Evolutionary conservation across 2,797 vertebrate genomes (phyloP), one percentile per base, ranked within the genome.

Genomic region (Amblyopsis hoosieri): DNA sequence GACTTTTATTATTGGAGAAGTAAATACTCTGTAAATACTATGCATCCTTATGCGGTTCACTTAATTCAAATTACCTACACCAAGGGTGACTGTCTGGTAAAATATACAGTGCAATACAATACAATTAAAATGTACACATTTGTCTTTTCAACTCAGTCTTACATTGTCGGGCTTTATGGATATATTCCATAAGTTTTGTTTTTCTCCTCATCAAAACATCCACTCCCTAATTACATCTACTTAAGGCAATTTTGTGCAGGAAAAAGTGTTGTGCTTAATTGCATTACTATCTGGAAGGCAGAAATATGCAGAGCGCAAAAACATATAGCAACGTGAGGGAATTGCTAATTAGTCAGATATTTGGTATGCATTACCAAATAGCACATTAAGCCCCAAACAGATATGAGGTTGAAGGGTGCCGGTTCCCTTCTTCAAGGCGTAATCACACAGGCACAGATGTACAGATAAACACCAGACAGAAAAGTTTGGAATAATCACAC

Each of bases 221-320:
- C 79, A 65, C 79, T 82, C 78, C 72, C 85, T 91, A 91, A 91
- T 91, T 91, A 90, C 85, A 90, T 88, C 88, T 86, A 87, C 86
- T 92, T 89, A 86, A 88, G 37, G 89, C 84, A 87, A 91, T 92
- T 92, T 91, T 86, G 81, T 75, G 6, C 52, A 17, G 42, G 31
- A 71, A 86, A 74, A 76, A 81, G 56, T 78, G 82, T 85, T 87
- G 82, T 80, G 81, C 80, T 89, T 93, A 93, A 93, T 93, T 93
- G 90, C 92, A 90, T 93, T 91, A 91, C 89, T 93, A 92, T 93
- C 92, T 92, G 87, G 78, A 89, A 90, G 87, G 90, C 75, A 90
- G 83, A 91, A 92, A 90, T 91, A 92, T 85, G 89, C 89, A 80
- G 87, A 87, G 89, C 76, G 85, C 86, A 87, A 85, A 90, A 89